Conservation (phyloP, 2,113 vertebrate genomes). For the Colaptes auratus region DNA sequence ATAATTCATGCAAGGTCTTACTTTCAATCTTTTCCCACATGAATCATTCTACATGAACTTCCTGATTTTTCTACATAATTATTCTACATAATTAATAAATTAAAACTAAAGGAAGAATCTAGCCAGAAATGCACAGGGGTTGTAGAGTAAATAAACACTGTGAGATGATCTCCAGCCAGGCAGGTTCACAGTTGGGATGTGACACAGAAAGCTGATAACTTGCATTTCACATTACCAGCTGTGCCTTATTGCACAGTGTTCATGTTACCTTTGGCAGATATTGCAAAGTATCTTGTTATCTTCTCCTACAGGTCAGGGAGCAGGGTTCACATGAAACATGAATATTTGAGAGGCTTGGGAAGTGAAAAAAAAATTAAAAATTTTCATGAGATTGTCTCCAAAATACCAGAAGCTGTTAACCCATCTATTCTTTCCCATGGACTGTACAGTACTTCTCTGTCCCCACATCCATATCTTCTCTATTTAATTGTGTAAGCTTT, state of each 20-base stretch:
- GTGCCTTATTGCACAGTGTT: neutral
- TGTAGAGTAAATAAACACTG: neutral
- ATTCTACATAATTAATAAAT: neutral
- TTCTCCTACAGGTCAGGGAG: neutral
- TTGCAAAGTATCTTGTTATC: neutral
- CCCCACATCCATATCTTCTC: neutral
- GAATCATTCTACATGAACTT: neutral
- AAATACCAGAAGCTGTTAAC: neutral
- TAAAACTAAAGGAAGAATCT: neutral
- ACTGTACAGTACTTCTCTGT: rapidly evolving
- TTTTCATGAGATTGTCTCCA: neutral
- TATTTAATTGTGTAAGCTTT: neutral
- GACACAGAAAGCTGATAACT: neutral
- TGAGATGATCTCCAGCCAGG: neutral
- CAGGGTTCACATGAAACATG: neutral
- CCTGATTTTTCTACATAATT: neutral
- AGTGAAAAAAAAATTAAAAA: neutral
- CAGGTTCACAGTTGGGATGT: neutral
- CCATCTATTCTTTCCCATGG: rapidly evolving
- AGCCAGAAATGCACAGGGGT: neutral
- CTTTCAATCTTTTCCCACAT: neutral
- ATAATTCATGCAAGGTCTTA: neutral
- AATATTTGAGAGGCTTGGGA: neutral
- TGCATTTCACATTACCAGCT: neutral
- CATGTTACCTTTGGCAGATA: neutral